Base-by-base conservation (phyloP, 2,888 invertebrate species). In the Ormyrus thymus region DNA sequence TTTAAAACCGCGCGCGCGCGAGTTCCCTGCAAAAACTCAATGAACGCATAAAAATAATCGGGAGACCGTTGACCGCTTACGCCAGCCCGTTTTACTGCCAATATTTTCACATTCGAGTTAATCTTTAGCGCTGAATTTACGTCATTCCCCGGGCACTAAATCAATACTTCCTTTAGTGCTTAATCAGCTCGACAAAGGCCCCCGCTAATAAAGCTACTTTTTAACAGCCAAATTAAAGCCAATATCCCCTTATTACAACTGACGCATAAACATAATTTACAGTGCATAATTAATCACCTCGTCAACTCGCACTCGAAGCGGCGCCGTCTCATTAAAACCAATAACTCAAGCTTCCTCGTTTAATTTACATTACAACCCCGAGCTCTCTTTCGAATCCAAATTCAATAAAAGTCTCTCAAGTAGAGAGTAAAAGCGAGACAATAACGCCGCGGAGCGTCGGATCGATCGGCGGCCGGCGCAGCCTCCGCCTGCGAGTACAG, bases 401-500 rank as follows among this genome's bases (percentile, higher is more conserved):
- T n/a, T 13, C 11, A 58, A n/a, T 45, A 58, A 59, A 76, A 68
- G 6, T 45, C 10, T 58, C 58, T 43, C 45, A 48, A 56, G 2
- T 13, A 13, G 56, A 29, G 10, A 45, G 56, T 29, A 55, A 43
- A 29, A 59, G 15, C 29, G 10, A 7, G 56, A 43, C 29, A 29
- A 29, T 29, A 3, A 29, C 29, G 29, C 29, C 29, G 29, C 46
- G 46, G 6, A 56, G 68, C 43, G 71, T 62, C 43, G 11, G 50
- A 53, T 43, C 46, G 66, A 68, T 69, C 72, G 68, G 55, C 61
- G 48, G 10, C 13, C 29, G 29, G 61, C 53, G 50, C 6, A 10
- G 15, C n/a, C 10, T 29, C 13, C 45, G 43, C 13, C 15, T 9
- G 64, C 80, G 79, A 13, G 68, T 80, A 80, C 79, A 69, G 75